Percentiles rank a stretch among this genome's conserved stretches.
Conservation (phyloP, 2,113 vertebrate species). For the Anser cygnoides region DNA sequence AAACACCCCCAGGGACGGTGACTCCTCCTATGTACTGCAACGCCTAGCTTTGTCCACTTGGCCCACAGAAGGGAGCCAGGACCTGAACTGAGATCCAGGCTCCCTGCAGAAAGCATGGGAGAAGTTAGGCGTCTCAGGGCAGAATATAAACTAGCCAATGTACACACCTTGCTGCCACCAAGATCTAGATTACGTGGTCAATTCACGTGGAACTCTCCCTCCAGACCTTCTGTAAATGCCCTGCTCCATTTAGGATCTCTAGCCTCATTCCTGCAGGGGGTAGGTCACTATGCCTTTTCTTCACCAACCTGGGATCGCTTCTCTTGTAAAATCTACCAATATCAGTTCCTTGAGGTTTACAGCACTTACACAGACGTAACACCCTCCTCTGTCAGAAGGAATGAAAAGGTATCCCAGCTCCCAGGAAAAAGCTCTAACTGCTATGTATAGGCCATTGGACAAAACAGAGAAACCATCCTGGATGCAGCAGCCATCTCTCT, state of each 20-base stretch:
- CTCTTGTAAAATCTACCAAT: not conserved
- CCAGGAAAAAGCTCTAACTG: not conserved
- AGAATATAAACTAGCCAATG: not conserved
- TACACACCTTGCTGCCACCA: not conserved
- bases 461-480: not conserved
- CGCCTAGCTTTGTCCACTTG: not conserved
- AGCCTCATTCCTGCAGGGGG: not conserved
- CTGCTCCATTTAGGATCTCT: not conserved
- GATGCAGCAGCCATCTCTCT: not conserved
- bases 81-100: not conserved
- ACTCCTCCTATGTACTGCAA: not conserved
- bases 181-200: not conserved
- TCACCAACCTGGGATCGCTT: not conserved
- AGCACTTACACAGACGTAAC: not conserved
- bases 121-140: not conserved
- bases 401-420: not conserved
- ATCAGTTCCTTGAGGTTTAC: not conserved
- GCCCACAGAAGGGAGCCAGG: not conserved
- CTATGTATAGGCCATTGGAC: rapidly evolving
- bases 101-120: not conserved
- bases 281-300: not conserved
- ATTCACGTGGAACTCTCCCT: not conserved
- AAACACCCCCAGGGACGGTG: no score
- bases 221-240: not conserved
- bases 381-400: not conserved